phyloP scores from a whole-genome alignment of 1,140 invertebrate genomes.

The Polyergus mexicanus region DNA sequence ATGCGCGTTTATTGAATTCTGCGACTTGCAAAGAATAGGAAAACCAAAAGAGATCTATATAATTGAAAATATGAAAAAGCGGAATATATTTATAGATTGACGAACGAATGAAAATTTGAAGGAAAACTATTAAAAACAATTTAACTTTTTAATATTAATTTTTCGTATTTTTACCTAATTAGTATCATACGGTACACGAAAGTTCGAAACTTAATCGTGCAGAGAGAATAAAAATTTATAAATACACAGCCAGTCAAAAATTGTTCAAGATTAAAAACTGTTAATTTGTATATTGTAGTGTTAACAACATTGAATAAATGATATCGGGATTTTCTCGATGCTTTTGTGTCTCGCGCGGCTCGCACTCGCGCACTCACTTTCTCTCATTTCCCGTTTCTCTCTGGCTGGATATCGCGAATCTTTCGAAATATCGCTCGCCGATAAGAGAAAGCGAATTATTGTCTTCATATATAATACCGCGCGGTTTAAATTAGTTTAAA shows the following conservation, averaged over 20 bases:
- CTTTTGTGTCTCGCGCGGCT: not conserved
- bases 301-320: not conserved
- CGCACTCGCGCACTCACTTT: constrained; percentile 49
- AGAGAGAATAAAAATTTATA: not conserved
- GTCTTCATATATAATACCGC: not conserved
- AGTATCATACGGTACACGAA: no score
- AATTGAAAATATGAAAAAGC: not conserved
- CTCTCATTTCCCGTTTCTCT: constrained; percentile 42
- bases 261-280: not conserved
- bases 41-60: not conserved
- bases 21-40: not conserved
- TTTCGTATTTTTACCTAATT: not conserved
- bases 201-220: no score
- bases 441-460: constrained; percentile 42
- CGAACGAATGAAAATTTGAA: not conserved
- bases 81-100: not conserved
- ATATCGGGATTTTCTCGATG: constrained; percentile 27
- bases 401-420: constrained; percentile 44
- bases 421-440: constrained; percentile 44
- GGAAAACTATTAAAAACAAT: not conserved
- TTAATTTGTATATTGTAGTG: not conserved
- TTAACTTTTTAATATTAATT: not conserved
- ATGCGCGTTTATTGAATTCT: constrained; percentile 11
- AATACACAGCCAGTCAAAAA: not conserved
- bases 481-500: constrained; percentile 58